Base-by-base conservation (phyloP, 2,113 vertebrate species). In the Procavia capensis region DNA sequence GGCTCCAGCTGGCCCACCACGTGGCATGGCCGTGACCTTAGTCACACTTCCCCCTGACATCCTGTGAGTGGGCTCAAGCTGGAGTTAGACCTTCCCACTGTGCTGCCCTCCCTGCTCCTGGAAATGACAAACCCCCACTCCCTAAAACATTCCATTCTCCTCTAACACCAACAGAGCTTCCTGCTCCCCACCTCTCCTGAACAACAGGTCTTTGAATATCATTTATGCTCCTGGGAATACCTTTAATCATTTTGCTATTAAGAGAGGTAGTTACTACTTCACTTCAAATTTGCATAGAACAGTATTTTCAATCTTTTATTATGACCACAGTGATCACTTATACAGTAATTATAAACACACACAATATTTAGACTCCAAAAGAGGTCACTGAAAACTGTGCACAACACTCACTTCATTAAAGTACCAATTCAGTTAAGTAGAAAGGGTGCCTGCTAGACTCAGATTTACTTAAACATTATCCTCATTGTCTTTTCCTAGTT, bases 71-170 rank as follows among this genome's bases (percentile, higher is more conserved):
- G 98, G 97, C 97, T 97, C 97, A 95, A 95, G 92, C 94, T 97
- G 95, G 95, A 96, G 97, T 85, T 98, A 97, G 93, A 93, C 93
- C 97, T 97, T 97, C 98, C 97, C 97, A 96, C 95, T 50, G 78
- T 92, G 94, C 93, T 90, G 96, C 95, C 98, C 95, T 97, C 98
- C 98, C 98, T 98, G 97, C 95, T 98, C 98, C 98, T 98, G 99
- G 98, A 98, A 98, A 98, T 98, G 94, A 98, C 97, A 97, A 98
- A 98, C 96, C 95, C 97, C 97, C 94, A 98, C 98, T 98, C 98
- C 98, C 98, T 97, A 98, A 97, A 99, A 99, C 98, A 99, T 99
- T 99, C 98, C 99, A 97, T 98, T 98, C 98, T 97, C 97, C 96
- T 91, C 96, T 97, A 97, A 97, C 95, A 98, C 98, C 91, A 97